Evolutionary conservation across 2,797 vertebrate genomes (phyloP).

Genomic region (Potorous gilbertii): DNA sequence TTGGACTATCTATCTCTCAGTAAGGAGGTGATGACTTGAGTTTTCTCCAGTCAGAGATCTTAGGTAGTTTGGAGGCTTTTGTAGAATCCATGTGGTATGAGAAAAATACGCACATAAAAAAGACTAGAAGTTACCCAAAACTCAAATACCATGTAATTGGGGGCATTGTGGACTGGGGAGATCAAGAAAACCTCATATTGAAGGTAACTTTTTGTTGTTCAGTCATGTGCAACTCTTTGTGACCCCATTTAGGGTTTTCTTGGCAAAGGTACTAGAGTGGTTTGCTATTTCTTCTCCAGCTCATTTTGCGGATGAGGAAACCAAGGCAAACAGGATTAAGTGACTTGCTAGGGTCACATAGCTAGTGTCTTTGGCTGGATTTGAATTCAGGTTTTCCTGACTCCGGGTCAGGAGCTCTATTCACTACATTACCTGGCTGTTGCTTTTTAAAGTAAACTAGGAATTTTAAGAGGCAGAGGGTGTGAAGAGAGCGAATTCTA

Average conservation of each 20-base stretch:
- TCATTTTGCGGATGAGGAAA: no score
- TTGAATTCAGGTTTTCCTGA: not conserved
- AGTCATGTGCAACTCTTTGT: no score
- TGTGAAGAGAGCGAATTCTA: not conserved
- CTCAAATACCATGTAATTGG: not conserved
- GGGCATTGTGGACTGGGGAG: not conserved
- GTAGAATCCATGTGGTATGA: not conserved
- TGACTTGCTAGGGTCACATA: no score
- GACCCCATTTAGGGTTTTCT: no score
- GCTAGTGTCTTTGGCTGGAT: not conserved
- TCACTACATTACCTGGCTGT: not conserved
- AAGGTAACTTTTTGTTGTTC: no score
- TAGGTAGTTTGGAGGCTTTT: not conserved
- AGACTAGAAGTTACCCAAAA: not conserved
- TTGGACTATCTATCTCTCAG: not conserved
- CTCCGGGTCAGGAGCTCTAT: not conserved
- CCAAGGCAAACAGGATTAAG: no score
- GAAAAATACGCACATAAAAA: not conserved
- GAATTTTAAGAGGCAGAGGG: not conserved
- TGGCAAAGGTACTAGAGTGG: no score
- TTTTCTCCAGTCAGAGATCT: not conserved
- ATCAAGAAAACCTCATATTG: not conserved
- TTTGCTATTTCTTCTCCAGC: no score
- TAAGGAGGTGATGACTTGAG: not conserved
- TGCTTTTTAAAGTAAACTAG: not conserved